Evolutionary conservation across 1,140 invertebrate genomes (phyloP), one percentile per base, ranked within the genome.

Genomic region (Anastrepha obliqua): DNA sequence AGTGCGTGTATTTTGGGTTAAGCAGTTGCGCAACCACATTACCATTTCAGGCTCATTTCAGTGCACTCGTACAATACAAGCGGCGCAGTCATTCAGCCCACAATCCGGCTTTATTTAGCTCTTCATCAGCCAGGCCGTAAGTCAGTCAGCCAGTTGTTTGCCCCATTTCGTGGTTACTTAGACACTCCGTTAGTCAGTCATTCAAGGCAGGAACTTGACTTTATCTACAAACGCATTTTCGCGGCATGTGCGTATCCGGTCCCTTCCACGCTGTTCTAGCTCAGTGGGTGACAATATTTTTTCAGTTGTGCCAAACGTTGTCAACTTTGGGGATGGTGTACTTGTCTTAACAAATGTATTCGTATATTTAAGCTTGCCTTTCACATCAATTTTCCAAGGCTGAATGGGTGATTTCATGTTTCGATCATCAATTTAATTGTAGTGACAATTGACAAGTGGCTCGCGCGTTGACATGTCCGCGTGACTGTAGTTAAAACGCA

Each of bases 361-460:
- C 64, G 29, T 67, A 67, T 67, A 81, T 81, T 81, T 55, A 55
- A 20, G 74, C 3, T n/a, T 20, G 47, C 47, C 47, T 55, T 17
- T 17, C 2, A 42, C 47, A 7, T 17, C 58, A 60, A 60, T 2
- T 7, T 55, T 29, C 51, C 20, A 13, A 29, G 11, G 62, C 2
- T 67, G 62, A 87, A 87, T 70, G 42, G 86, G 64, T 70, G 47
- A 87, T 67, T 87, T 87, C 67, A 87, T 87, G 29, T 47, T 86
- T 65, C 39, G 59, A 87, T 87, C 62, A 42, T 87, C 67, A 87
- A 87, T 70, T 87, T 64, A 64, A 87, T 87, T 87, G 86, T 67
- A 62, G 86, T 58, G 62, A 64, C 86, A 65, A 87, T 87, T 87
- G 62, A 67, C 86, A 87, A 87, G 86, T 87, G 44, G 86, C 15